Base-by-base conservation (phyloP, 1,140 invertebrate species). In the Amyelois transitella region DNA sequence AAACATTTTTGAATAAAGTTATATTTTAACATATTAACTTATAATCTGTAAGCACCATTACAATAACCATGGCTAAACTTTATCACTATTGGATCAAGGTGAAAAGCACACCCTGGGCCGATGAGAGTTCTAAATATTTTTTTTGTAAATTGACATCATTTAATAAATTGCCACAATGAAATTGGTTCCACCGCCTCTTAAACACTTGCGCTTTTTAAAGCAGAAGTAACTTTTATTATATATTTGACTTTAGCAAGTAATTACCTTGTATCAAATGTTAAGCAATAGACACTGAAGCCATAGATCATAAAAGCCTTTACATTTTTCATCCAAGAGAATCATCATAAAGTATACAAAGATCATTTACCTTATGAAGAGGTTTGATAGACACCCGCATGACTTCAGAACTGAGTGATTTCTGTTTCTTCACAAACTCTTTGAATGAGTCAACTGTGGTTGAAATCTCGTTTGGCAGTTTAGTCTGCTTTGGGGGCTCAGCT, bases 341-440 rank as follows among this genome's bases (percentile, higher is more conserved):
- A 3, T 24, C 4, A 24, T 24, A 24, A 24, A 24, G 22, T 24
- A 24, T 8, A 24, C 2, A 14, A 38, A 38, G 4, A 32, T 10
- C 17, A 47, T 22, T 47, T 67, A 91, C 91, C 75, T 94, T 92
- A 57, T 91, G 89, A 58, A 94, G 81, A 1, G 93, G 91, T 70
- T 94, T 92, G 10, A 91, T 91, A 2, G 93, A 93, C 32, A 92
- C 90, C 49, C 95, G 88, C 53, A 95, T 92, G 51, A 97, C 93
- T 65, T 96, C 95, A 0, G 96, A 96, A 62, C 94, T 93, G 6
- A 94, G 87, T 0, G 90, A 88, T 81, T 97, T 97, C 75, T 96
- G 94, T 51, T 93, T 92, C 88, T 96, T 96, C 0, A 96, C 93
- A 87, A 94, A 93, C 53, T 92, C 92, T 69, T 96, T 97, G 61